Evolutionary conservation across 1,140 invertebrate genomes (phyloP), one percentile per base, ranked within the genome.

Genomic region (Gryllus bimaculatus): DNA sequence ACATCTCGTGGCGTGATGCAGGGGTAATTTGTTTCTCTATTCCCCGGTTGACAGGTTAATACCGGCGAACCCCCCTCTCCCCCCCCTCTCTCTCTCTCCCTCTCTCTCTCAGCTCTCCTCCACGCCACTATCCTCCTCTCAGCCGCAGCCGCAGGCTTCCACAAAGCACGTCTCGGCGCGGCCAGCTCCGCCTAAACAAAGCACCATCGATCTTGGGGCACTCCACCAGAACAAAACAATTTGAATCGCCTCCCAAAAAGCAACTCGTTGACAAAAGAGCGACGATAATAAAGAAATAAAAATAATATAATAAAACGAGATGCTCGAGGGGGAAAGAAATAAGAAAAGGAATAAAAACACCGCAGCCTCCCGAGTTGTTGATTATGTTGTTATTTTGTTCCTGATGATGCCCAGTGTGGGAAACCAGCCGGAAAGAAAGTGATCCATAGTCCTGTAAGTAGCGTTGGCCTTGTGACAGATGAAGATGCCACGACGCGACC

Each of bases 201-300:
- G 54, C 54, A 66, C 54, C 54, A 66, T 66, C 54, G 54, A 66
- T 66, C 54, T 66, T 66, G 2, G 54, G 7, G 10, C 10, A 18
- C 54, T 66, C 54, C 54, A 66, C 54, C 54, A 66, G 54, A 66
- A 66, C 54, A 66, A 66, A 66, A 66, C 54, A 66, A 66, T 66
- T 66, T 66, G 54, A 66, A 66, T 66, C 54, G 54, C 54, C 54
- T 66, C 54, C 54, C 54, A 66, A 66, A 66, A 66, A 18, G 10
- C 54, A 10, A 66, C 54, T 10, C 54, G 54, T 66, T 66, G 54
- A 66, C 54, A 66, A 66, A 66, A 66, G 54, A 66, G 10, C 1
- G 54, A 18, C 54, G 54, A 66, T 66, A 66, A 66, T 66, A 66
- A 66, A 66, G 54, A 66, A 66, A 66, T 18, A 66, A 66, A 66